phyloP scores from a whole-genome alignment of 1,140 invertebrate species.

The Magallana angulata region DNA sequence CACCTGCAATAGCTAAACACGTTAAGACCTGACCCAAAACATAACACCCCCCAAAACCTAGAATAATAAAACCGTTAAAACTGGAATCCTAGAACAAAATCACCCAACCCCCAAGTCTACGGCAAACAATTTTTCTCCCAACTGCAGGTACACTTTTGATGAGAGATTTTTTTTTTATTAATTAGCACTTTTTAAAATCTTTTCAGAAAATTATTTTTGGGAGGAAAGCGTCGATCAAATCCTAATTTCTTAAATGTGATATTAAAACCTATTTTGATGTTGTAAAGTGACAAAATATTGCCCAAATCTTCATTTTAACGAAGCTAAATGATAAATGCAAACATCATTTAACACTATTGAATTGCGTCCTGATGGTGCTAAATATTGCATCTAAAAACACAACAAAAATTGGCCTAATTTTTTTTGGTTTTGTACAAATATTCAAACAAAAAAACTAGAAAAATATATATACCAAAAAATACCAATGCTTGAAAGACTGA shows the following conservation, averaged over 20 bases:
- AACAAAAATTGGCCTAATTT: constrained; percentile 7
- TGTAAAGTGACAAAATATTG: not conserved
- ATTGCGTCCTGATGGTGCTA: constrained; percentile 24
- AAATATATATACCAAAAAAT: constrained; percentile 26
- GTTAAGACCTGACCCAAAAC: not conserved
- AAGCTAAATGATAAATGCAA: not conserved
- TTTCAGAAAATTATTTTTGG: too few species aligned
- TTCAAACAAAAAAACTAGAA: constrained; percentile 26
- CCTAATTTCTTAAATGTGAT: too few species aligned
- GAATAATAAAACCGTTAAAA: too few species aligned
- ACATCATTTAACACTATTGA: not conserved
- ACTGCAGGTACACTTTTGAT: not conserved
- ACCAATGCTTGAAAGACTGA: constrained; percentile 34
- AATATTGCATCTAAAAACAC: constrained; percentile 35
- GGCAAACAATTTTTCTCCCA: not conserved
- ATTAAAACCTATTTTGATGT: not conserved
- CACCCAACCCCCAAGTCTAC: not conserved
- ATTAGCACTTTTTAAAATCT: too few species aligned
- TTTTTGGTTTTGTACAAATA: constrained; percentile 1
- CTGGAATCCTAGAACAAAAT: not conserved
- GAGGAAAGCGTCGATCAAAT: too few species aligned
- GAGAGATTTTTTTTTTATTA: not conserved
- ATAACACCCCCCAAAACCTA: not conserved
- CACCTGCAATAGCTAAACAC: constrained; percentile 67
- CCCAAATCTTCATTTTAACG: not conserved